Conservation (phyloP, 2,113 vertebrate genomes). For the Periophthalmodon schlosseri region DNA sequence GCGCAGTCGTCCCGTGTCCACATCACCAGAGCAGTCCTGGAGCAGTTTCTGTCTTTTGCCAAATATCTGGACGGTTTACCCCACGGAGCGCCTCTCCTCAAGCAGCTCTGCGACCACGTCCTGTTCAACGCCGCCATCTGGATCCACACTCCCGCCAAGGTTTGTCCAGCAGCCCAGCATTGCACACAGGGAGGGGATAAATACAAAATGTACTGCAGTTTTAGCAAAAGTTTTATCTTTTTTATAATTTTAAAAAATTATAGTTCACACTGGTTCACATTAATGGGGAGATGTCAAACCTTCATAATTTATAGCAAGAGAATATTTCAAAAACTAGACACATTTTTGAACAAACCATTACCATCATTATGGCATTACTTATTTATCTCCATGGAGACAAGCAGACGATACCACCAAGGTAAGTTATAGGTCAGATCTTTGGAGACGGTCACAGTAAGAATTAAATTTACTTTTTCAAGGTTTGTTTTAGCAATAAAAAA, state of each 20-base stretch:
- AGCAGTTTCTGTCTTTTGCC: slow-evolving; percentile 97
- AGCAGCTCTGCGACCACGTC: slow-evolving; percentile 98
- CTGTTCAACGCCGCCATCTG: slow-evolving; percentile 99
- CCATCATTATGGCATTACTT: too few relatives aligned
- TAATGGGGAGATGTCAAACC: too few relatives aligned
- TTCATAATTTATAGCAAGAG: not conserved
- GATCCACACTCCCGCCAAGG: slow-evolving; percentile 99
- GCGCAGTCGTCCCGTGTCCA: slow-evolving; percentile 92
- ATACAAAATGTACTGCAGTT: not conserved
- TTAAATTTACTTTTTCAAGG: too few relatives aligned
- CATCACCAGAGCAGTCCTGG: slow-evolving; percentile 94
- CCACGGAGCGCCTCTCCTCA: slow-evolving; percentile 94
- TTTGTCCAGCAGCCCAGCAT: slow-evolving; percentile 56
- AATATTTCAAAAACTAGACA: too few relatives aligned
- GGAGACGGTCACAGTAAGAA: too few relatives aligned
- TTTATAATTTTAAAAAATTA: not conserved
- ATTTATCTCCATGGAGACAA: too few relatives aligned
- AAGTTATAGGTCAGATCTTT: too few relatives aligned
- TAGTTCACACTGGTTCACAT: not conserved
- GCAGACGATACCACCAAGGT: too few relatives aligned
- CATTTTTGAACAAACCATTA: too few relatives aligned
- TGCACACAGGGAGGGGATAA: slow-evolving; percentile 6
- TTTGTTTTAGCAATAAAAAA: too few relatives aligned
- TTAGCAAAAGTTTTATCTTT: not conserved
- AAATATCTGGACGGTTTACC: slow-evolving; percentile 97